Evolutionary conservation across 2,113 vertebrate genomes (phyloP).

Genomic region (Ardeotis arabs): DNA sequence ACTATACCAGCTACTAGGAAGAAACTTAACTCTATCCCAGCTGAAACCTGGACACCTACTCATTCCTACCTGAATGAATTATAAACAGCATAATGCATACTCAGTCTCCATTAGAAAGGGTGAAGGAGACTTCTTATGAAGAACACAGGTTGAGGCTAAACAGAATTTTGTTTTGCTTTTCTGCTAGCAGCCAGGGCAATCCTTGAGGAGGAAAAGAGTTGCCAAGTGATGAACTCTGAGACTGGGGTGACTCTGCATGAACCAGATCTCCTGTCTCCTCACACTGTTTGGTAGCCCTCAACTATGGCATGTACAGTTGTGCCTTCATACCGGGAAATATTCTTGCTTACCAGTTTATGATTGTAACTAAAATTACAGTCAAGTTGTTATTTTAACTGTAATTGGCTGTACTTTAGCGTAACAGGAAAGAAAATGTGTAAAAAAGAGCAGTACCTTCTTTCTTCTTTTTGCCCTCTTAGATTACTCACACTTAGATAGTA

Average conservation of each 20-base stretch:
- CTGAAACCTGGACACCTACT: not conserved
- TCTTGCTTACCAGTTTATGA: not conserved
- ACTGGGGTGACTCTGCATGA: not conserved
- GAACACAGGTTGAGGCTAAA: not conserved
- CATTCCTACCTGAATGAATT: not conserved
- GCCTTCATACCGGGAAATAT: not conserved
- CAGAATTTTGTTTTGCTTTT: not conserved
- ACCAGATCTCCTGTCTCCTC: not conserved
- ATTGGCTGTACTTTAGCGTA: not conserved
- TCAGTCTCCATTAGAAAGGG: not conserved
- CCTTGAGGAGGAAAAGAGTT: not conserved
- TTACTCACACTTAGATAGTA: not conserved
- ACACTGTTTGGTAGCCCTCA: not conserved
- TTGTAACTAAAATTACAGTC: not conserved
- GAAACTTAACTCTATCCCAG: too few relatives aligned
- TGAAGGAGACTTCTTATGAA: not conserved
- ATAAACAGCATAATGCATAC: not conserved
- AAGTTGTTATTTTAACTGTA: not conserved
- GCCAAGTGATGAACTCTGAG: not conserved
- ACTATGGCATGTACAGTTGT: accelerated
- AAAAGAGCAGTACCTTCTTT: not conserved
- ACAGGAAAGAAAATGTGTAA: not conserved
- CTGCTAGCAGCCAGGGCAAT: not conserved
- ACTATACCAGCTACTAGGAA: too few relatives aligned
- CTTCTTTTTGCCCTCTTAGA: not conserved